A percentile compares a stretch with the other conserved stretches of the same genome.
phyloP scores from a whole-genome alignment of 2,113 vertebrate species.

The Myotis yumanensis region DNA sequence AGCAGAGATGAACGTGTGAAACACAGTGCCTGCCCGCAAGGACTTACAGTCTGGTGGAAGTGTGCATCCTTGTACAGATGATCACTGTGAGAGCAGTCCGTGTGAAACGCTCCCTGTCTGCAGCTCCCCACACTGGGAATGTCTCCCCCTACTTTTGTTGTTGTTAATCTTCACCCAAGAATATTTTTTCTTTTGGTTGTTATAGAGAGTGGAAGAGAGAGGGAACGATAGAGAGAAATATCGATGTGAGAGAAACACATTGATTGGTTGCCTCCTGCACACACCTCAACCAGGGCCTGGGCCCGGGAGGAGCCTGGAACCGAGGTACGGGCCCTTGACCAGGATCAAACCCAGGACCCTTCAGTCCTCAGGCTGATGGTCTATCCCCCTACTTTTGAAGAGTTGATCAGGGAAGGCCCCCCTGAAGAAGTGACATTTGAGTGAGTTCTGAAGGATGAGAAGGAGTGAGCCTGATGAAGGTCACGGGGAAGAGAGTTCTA shows the following conservation, averaged over 20 bases:
- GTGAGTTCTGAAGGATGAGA: background rate
- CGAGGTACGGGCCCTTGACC: too few relatives aligned
- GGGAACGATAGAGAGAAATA: too few relatives aligned
- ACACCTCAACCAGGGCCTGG: too few relatives aligned
- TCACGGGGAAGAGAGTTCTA: background rate
- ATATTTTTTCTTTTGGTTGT: too few relatives aligned
- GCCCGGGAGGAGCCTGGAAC: too few relatives aligned
- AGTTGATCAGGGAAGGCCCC: background rate
- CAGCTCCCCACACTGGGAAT: background rate
- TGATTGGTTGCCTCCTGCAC: too few relatives aligned
- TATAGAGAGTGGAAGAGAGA: too few relatives aligned
- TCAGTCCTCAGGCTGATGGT: too few relatives aligned
- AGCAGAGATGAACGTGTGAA: background rate
- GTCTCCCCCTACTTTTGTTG: background rate
- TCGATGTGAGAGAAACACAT: too few relatives aligned
- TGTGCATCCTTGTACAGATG: fast-evolving
- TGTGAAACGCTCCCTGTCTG: background rate
- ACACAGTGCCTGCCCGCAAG: background rate
- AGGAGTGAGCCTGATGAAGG: background rate
- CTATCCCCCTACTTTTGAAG: background rate
- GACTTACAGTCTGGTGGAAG: background rate
- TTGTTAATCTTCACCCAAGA: too few relatives aligned
- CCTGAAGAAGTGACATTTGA: background rate
- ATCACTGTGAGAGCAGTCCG: fast-evolving
- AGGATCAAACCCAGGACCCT: too few relatives aligned